Percentiles rank a stretch among this genome's conserved stretches.
phyloP scores from a whole-genome alignment of 2,888 invertebrate genomes.

The Acronicta psi region DNA sequence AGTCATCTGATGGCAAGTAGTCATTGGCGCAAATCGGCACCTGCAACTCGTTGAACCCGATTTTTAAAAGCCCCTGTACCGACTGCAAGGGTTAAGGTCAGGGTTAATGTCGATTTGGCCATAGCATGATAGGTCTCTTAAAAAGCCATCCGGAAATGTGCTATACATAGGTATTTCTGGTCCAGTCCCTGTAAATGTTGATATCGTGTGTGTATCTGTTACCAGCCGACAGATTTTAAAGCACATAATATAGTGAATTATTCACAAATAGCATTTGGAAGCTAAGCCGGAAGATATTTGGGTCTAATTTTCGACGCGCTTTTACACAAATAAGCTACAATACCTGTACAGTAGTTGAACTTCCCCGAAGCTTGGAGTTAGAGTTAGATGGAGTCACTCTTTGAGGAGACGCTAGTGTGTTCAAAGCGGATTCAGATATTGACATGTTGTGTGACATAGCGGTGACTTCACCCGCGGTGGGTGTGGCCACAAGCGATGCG shows the following conservation, averaged over 20 bases:
- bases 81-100: too few relatives aligned
- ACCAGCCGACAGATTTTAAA: background rate
- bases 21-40: too few relatives aligned
- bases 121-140: too few relatives aligned
- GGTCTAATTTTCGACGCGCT: background rate
- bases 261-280: constrained; percentile 4
- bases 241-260: constrained; percentile 7
- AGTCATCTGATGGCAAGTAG: too few relatives aligned
- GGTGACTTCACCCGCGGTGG: constrained; percentile 74
- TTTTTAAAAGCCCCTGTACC: too few relatives aligned
- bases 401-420: constrained; percentile 90
- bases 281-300: background rate
- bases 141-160: too few relatives aligned
- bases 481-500: constrained; percentile 80
- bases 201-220: background rate
- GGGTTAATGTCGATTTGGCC: too few relatives aligned
- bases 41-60: too few relatives aligned
- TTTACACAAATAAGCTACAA: constrained; percentile 5
- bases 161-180: too few relatives aligned
- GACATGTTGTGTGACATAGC: constrained; percentile 91
- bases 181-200: background rate
- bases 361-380: constrained; percentile 81
- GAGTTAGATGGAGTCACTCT: constrained; percentile 82
- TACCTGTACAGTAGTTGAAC: constrained; percentile 86
- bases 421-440: constrained; percentile 96